Conservation (phyloP, 2,888 invertebrate species). For the Cantharis rufa region DNA sequence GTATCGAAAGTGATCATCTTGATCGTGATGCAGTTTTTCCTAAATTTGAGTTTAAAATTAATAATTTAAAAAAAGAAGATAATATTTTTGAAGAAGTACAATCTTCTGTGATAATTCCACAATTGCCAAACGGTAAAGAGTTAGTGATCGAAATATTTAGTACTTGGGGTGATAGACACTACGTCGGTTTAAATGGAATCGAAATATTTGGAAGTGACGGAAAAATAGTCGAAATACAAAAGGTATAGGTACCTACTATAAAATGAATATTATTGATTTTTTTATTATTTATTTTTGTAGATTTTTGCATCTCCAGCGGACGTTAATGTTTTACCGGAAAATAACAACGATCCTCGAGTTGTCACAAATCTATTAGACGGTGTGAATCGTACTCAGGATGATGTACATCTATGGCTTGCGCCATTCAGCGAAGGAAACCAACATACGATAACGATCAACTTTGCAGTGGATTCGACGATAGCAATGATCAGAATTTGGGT, state of each 20-base stretch:
- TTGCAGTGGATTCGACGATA: constrained; percentile 53
- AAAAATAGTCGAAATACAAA: constrained; percentile 61
- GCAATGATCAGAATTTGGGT: constrained; percentile 53
- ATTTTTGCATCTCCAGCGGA: constrained; percentile 62
- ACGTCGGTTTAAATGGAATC: constrained; percentile 78
- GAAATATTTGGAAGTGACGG: constrained; percentile 73
- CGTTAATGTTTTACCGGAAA: constrained; percentile 69
- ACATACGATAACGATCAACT: constrained; percentile 64
- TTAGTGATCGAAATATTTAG: constrained; percentile 70
- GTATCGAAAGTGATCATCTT: constrained; percentile 15
- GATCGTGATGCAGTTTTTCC: background rate
- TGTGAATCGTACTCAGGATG: constrained; percentile 74
- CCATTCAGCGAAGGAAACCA: constrained; percentile 65
- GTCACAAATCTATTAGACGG: constrained; percentile 71
- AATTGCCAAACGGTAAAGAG: constrained; percentile 70
- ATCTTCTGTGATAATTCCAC: constrained; percentile 70
- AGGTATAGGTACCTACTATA: constrained; percentile 58
- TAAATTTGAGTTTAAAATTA: background rate
- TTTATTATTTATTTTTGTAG: constrained; percentile 43
- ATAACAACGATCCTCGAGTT: constrained; percentile 65
- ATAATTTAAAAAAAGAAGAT: background rate
- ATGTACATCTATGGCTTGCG: constrained; percentile 76
- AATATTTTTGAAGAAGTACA: constrained; percentile 5
- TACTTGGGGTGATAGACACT: constrained; percentile 81
- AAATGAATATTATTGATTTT: no score